Evolutionary conservation across 1,140 invertebrate genomes (phyloP), one percentile per base, ranked within the genome.

Genomic region (Trypoxylus dichotomus): DNA sequence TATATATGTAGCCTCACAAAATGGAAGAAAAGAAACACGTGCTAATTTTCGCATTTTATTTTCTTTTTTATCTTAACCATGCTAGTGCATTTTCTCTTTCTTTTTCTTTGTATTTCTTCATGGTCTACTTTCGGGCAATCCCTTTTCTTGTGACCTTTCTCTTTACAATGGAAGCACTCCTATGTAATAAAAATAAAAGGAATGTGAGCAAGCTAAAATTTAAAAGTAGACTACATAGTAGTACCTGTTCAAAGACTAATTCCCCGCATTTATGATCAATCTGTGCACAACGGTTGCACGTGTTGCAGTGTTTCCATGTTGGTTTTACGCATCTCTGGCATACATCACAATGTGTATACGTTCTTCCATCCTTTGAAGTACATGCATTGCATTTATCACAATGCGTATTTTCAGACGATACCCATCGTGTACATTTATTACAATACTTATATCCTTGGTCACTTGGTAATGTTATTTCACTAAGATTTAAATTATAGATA

Each of bases 321-420:
- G 93, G 91, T 85, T 97, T 96, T 0, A 96, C 94, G 85, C 96
- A 97, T 76, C 90, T 86, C n/a, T 91, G 86, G 84, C 96, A 97
- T 21, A 83, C 78, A 60, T 90, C 83, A 84, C 96, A 97, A 83
- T 97, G 96, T 15, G 86, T 88, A 83, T 96, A 96, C 0, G 89
- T 90, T 81, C 90, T 89, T 0, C 95, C 95, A 88, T 96, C 93
- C 86, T 95, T 95, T 1, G 94, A 94, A 0, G 94, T 92, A 81
- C 95, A 97, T 27, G 84, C 84, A 0, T 89, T 88, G 83, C 95
- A 96, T 60, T 89, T 89, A 8, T 87, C 85, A 80, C 95, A 97
- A 85, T 97, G 95, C 32, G 87, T 87, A 83, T 96, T 96, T 77
- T 91, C 91, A 15, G 83, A 74, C 0, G 90, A 89, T 6, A 94